These are phyloP conservation scores for Caenorhabditis plicata DNA, from an alignment of 2,888 invertebrate genomes.

Conservation along the genomic window DNA sequence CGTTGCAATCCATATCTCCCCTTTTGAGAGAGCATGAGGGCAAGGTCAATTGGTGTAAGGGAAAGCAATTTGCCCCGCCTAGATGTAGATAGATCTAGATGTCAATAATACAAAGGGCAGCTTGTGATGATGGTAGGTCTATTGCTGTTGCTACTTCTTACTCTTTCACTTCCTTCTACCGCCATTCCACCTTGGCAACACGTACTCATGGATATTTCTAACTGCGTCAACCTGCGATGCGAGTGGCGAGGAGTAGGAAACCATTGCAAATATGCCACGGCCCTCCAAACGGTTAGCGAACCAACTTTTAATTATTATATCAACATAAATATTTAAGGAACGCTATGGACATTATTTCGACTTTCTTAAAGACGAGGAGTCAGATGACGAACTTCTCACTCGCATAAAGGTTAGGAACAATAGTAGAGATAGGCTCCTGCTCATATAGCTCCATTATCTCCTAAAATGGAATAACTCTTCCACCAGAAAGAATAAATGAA, in stretches of 20 bases:
- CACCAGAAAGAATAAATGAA: not conserved
- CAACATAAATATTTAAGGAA: not conserved
- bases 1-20: constrained; percentile 7
- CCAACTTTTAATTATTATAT: not conserved
- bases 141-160: constrained; percentile 10
- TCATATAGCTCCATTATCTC: not conserved
- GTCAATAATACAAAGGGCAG: too few relatives aligned
- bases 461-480: not conserved
- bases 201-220: constrained; percentile 10
- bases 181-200: not conserved
- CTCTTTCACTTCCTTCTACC: constrained; percentile 8
- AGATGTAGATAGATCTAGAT: constrained; percentile 7
- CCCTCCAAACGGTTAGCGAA: not conserved
- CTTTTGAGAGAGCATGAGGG: constrained; percentile 6
- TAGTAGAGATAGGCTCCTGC: too few relatives aligned
- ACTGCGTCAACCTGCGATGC: constrained; percentile 15
- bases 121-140: constrained; percentile 8
- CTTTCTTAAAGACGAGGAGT: not conserved
- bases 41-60: constrained; percentile 7
- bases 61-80: constrained; percentile 11
- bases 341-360: not conserved
- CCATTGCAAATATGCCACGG: constrained; percentile 4
- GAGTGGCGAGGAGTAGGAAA: constrained; percentile 18
- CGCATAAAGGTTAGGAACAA: not conserved
- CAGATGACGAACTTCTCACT: not conserved